Conservation (phyloP, 2,888 invertebrate species). For the Thera obeliscata region DNA sequence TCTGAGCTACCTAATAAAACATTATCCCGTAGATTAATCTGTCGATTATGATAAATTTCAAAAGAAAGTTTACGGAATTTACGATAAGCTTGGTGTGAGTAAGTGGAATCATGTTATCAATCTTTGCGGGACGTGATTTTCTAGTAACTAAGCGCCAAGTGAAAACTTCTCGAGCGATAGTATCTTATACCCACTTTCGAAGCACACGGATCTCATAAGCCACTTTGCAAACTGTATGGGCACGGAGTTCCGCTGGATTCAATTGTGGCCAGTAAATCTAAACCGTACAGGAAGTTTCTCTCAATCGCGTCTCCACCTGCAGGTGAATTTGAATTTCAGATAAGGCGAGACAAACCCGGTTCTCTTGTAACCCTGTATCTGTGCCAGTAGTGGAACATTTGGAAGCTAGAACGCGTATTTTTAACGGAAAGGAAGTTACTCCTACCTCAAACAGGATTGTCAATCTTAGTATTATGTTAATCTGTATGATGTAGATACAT, state of each 20-base stretch:
- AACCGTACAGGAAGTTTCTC: slow-evolving; percentile 73
- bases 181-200: slow-evolving; percentile 27
- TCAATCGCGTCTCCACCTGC: slow-evolving; percentile 78
- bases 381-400: slow-evolving; percentile 49
- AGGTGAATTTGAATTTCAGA: slow-evolving; percentile 79
- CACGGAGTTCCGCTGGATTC: slow-evolving; percentile 64
- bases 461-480: background rate
- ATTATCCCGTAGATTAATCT: background rate
- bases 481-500: background rate
- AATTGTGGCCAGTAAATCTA: slow-evolving; percentile 75
- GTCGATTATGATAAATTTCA: background rate
- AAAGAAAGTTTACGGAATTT: background rate
- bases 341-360: slow-evolving; percentile 69
- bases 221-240: slow-evolving; percentile 60
- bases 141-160: slow-evolving; percentile 19
- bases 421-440: background rate
- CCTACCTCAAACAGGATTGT: background rate
- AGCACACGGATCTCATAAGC: slow-evolving; percentile 43
- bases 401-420: slow-evolving; percentile 11
- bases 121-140: background rate
- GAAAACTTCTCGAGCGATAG: slow-evolving; percentile 29
- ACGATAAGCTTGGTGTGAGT: too few species aligned
- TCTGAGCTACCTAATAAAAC: background rate
- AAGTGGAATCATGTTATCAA: background rate
- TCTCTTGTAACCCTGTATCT: slow-evolving; percentile 64